Conservation (phyloP, 2,888 invertebrate genomes). For the Esperia sulphurella region DNA sequence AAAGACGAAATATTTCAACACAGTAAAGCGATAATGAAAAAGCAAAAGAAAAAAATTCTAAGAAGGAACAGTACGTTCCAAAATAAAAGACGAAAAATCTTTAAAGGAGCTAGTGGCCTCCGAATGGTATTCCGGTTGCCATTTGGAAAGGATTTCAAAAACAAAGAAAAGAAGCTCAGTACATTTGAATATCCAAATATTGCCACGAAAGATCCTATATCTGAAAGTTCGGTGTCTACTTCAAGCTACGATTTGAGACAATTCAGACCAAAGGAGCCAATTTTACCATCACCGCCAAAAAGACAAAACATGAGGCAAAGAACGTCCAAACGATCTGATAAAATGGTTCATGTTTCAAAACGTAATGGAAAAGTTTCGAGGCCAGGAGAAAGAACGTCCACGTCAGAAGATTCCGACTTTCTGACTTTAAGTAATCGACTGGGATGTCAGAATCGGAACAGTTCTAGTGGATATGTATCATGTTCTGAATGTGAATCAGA, state of each 20-base stretch:
- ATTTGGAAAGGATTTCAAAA: conserved; percentile 65
- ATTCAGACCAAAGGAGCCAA: conserved; percentile 78
- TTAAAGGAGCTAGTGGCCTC: conserved; percentile 80
- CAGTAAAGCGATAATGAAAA: conserved; percentile 93
- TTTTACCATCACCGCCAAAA: conserved; percentile 57
- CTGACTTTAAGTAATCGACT: conserved; percentile 78
- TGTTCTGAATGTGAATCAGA: conserved; percentile 95
- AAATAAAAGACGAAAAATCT: conserved; percentile 79
- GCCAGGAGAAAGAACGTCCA: conserved; percentile 79
- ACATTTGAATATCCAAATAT: conserved; percentile 41
- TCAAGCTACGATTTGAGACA: conserved; percentile 82
- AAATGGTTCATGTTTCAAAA: conserved; percentile 60
- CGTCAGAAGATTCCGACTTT: conserved; percentile 82
- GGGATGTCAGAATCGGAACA: conserved; percentile 81
- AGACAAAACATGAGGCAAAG: conserved; percentile 61
- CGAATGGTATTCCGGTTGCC: conserved; percentile 83
- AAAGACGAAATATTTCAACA: conserved; percentile 94
- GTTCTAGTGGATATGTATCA: conserved; percentile 87
- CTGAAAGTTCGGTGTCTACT: conserved; percentile 81
- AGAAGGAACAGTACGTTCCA: conserved; percentile 77
- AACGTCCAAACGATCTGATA: conserved; percentile 63
- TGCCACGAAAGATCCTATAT: conserved; percentile 51
- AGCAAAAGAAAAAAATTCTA: conserved; percentile 86
- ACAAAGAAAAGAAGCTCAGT: conserved; percentile 45
- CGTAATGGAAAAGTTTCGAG: conserved; percentile 66